A percentile compares a stretch with the other conserved stretches of the same genome.
phyloP scores from a whole-genome alignment of 2,888 invertebrate genomes.

The Hyppa rectilinea region DNA sequence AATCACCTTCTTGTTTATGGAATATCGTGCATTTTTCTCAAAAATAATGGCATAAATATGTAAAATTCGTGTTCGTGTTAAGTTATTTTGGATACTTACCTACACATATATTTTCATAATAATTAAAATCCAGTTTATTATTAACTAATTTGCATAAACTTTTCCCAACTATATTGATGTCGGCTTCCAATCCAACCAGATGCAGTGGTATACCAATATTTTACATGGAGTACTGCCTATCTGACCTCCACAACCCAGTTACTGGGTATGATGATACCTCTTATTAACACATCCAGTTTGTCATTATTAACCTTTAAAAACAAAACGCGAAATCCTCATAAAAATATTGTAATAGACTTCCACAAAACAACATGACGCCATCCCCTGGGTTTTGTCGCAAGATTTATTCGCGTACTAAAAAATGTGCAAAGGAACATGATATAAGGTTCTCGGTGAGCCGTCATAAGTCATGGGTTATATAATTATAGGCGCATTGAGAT shows the following conservation, averaged over 20 bases:
- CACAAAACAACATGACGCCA: constrained; percentile 16
- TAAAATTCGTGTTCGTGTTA: neutral
- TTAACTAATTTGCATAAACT: too few relatives aligned
- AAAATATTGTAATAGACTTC: neutral
- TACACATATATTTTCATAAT: too few relatives aligned
- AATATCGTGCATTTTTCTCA: neutral
- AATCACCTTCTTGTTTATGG: too few relatives aligned
- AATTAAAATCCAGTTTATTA: neutral
- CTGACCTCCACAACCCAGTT: neutral
- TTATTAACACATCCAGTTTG: neutral
- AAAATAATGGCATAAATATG: neutral
- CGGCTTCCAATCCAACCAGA: neutral
- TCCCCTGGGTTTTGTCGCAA: constrained; percentile 72
- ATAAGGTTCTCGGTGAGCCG: constrained; percentile 70
- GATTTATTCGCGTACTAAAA: constrained; percentile 81
- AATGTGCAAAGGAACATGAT: constrained; percentile 77
- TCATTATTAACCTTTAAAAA: neutral
- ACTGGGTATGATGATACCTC: neutral
- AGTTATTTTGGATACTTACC: neutral
- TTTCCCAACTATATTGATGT: neutral
- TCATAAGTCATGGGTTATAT: constrained; percentile 74
- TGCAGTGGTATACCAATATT: neutral
- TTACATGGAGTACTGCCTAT: neutral
- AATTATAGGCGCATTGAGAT: constrained; percentile 62
- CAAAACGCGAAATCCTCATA: neutral